Conservation (phyloP, 1,140 invertebrate species). For the Drosophila obscura region DNA sequence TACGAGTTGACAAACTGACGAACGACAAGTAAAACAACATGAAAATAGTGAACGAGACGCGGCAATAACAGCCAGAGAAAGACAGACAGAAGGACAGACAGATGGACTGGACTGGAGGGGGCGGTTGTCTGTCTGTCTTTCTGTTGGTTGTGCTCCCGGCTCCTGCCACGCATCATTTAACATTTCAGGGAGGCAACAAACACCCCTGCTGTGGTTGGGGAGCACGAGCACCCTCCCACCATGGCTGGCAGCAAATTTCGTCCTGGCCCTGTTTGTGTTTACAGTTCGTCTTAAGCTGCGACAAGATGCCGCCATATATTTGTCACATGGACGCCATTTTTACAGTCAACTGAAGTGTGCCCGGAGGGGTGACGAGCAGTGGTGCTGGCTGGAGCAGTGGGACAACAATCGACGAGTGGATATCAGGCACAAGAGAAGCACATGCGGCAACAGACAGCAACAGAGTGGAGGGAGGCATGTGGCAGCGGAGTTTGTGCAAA, state of each 20-base stretch:
- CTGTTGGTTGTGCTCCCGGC: not conserved
- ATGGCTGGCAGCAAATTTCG: constrained; percentile 20
- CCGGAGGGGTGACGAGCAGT: not conserved
- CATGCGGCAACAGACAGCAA: not conserved
- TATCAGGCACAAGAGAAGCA: constrained; percentile 50
- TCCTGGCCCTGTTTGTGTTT: constrained; percentile 66
- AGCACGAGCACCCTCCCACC: not conserved
- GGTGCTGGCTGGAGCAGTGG: constrained; percentile 27
- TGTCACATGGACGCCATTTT: constrained; percentile 76
- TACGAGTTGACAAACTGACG: constrained; percentile 70
- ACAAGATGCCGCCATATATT: constrained; percentile 71
- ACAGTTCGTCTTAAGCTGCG: constrained; percentile 75
- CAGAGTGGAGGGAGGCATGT: constrained; percentile 7
- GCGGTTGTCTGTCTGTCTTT: not conserved
- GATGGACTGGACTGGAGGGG: not conserved
- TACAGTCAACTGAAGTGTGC: constrained; percentile 24
- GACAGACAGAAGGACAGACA: constrained; percentile 3
- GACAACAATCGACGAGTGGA: constrained; percentile 72
- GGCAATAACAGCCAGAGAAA: constrained; percentile 19
- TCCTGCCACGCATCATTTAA: constrained; percentile 70
- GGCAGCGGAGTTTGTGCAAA: constrained; percentile 60
- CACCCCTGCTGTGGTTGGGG: not conserved
- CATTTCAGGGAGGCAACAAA: constrained; percentile 19
- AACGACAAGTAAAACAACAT: constrained; percentile 20
- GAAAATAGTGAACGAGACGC: constrained; percentile 34